Base-by-base conservation (phyloP, 2,888 invertebrate species). In the Callinectes sapidus region DNA sequence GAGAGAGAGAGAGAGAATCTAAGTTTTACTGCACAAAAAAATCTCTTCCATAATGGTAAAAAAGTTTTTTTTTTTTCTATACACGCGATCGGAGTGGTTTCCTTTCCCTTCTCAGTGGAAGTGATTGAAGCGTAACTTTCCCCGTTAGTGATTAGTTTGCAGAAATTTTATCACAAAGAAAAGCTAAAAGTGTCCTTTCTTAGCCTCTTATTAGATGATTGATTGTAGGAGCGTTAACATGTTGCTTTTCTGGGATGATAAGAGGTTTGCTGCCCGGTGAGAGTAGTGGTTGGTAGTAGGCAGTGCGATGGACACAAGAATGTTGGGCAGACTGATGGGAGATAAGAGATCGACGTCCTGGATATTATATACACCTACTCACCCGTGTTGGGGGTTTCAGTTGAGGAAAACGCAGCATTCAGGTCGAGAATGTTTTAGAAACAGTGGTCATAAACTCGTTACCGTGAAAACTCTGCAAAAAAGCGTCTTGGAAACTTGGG, bases 21-120 rank as follows among this genome's bases (percentile, higher is more conserved):
- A 8, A 42, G 23, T 88, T 55, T n/a, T n/a, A n/a, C n/a, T n/a
- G n/a, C n/a, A n/a, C n/a, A n/a, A 89, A 39, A 66, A 61, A 89
- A 61, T 35, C 2, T 39, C 35, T 66, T 13, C 23, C 32, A 77
- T 14, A 77, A 77, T 32, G 32, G 77, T 8, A 77, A 77, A 77
- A 77, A n/a, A 32, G 32, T 77, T 23, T 28, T 1, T 10, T 32
- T 77, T 8, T 77, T 77, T 32, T 28, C 32, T n/a, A n/a, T n/a
- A 39, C 5, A 39, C 39, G 13, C 28, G 32, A 14, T 0, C 1
- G 32, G 32, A 77, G 77, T 14, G 6, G 32, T 8, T 28, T 28
- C 77, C 32, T 8, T 32, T 77, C 66, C 1, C 66, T 18, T n/a
- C 18, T 18, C 23, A 77, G 5, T 77, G 77, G 77, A 6, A 8